Base-by-base conservation (phyloP, 2,888 invertebrate species). In the Pediacus dermestoides region DNA sequence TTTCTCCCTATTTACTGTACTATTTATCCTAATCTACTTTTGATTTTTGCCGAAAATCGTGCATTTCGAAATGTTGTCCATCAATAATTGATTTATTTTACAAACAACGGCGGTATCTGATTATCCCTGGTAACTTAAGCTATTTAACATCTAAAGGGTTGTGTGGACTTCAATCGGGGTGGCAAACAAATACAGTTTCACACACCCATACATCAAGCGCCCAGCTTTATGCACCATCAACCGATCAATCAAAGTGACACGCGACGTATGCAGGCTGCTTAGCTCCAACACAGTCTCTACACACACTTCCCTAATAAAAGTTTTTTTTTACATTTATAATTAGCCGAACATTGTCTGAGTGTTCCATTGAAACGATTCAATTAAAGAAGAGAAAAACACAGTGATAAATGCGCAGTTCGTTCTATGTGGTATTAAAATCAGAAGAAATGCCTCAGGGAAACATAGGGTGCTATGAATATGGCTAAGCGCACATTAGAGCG, bases 401-500 rank as follows among this genome's bases (percentile, higher is more conserved):
- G 10, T 23, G n/a, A 3, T 9, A n/a, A 18, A 18, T 18, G 4
- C 4, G 18, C 18, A 6, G 18, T 18, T 18, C 6, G 18, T 8
- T 18, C 8, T 18, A 6, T 18, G 18, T 18, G 10, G 34, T 34
- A 47, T 42, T 54, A 56, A 58, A 60, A 58, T 55, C 58, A 57
- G 59, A 57, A 62, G 56, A 57, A 57, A 50, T 47, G 50, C 50
- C 52, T 43, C 51, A 50, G 52, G 58, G 52, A 55, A 57, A 58
- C 55, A 54, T 52, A 57, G 52, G 53, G 47, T 48, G 53, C 53
- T 49, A 51, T 53, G 55, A 53, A 50, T 53, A 57, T 54, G 60
- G 60, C 60, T 61, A 61, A 63, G 61, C 62, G 63, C 63, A 60
- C 63, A 66, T 67, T 66, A 66, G 65, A 63, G 64, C 64, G 58